Evolutionary conservation across 2,888 invertebrate genomes (phyloP).

Genomic region (Tridacna gigas): DNA sequence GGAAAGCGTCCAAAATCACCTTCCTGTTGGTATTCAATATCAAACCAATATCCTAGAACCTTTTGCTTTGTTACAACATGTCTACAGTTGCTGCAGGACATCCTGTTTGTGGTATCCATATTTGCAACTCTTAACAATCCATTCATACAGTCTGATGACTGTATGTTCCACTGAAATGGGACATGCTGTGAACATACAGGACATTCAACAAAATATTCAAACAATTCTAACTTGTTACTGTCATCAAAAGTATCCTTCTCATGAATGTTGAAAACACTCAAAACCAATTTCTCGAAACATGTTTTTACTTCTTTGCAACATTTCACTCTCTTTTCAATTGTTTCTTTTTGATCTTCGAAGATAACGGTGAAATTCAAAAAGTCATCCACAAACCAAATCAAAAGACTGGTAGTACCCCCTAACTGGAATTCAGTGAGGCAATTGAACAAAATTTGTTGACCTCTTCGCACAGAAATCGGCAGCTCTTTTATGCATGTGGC

Average conservation of each 20-base stretch:
- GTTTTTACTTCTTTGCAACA: background rate
- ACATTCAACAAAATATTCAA: background rate
- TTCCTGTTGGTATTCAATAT: background rate
- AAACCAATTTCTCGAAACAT: background rate
- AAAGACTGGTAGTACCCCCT: background rate
- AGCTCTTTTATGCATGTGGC: constrained; percentile 6
- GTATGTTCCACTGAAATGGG: background rate
- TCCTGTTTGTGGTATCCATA: background rate
- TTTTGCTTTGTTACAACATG: background rate
- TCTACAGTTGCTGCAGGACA: background rate
- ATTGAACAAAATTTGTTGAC: background rate
- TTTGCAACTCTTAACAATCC: background rate
- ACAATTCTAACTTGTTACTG: background rate
- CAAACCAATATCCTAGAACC: background rate
- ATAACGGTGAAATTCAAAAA: background rate
- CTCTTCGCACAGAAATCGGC: background rate
- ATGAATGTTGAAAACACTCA: background rate
- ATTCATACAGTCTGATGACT: background rate
- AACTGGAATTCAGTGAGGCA: background rate
- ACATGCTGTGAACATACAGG: background rate
- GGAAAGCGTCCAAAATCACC: background rate
- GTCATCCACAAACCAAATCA: background rate
- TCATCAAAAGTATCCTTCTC: background rate
- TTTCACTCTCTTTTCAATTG: background rate
- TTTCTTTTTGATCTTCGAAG: background rate